Base-by-base conservation (phyloP, 92 coral and sea anemone species). In the Palythoa grandis region DNA sequence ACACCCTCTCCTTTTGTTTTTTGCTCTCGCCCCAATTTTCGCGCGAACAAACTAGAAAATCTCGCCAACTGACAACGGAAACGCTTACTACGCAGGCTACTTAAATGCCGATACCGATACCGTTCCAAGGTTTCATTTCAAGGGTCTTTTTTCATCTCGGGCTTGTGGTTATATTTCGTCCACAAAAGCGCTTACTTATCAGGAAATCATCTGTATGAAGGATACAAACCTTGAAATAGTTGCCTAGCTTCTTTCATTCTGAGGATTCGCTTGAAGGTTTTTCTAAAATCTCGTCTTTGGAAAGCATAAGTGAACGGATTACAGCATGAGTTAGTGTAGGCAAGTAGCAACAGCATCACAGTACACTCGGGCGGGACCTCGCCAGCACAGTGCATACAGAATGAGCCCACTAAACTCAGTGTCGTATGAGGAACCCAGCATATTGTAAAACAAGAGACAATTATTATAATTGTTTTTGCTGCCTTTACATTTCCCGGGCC, bases 261-360 rank as follows among this genome's bases (percentile, higher is more conserved):
- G 43, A 80, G 74, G 48, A 80, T 80, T 40, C 85, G 73, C 52
- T 80, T 80, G 50, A 80, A 80, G 1, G 85, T 80, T 24, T 80
- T 73, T 48, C 85, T 66, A 60, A 80, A 80, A 20, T 80, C 85
- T 5, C 85, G 74, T 38, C 85, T 47, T 63, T 65, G 85, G 85
- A 60, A 80, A 17, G 85, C 85, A 20, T 80, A 80, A 12, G 65
- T 80, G 14, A 80, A 80, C 7, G 85, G 85, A 24, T 80, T 80
- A 40, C 85, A 80, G 35, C 74, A 80, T 1, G 85, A 80, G 60
- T 80, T 80, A n/a, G 74, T 70, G 54, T 80, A 80, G 0, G 85
- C 85, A 1, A 80, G 58, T 7, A 80, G 47, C 40, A 80, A 17
- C 15, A 80, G 13, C 20, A 43, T 23, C 29, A 20, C 15, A 43